Evolutionary conservation across 2,888 invertebrate species (phyloP), one percentile per base, ranked within the genome.

Genomic region (Pristionchus maxplancki): DNA sequence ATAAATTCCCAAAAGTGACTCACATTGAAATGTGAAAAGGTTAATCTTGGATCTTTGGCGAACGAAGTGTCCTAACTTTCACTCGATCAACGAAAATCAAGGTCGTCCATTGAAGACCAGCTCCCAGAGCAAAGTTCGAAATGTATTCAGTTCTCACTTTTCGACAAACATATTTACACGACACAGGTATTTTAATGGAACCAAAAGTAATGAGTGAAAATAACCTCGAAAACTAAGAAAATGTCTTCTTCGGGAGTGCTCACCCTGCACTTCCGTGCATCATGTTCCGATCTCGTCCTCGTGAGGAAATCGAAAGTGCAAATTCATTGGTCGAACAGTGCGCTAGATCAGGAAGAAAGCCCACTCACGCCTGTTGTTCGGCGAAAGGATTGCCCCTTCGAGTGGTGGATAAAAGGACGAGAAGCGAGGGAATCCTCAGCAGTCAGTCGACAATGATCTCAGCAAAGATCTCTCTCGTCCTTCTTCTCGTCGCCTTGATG

Each of bases 401-500:
- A 67, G 67, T 15, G 15, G 31, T 67, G 67, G 67, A 67, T 67
- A 67, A 67, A 67, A 67, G 67, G 0, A 34, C 2, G 17, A 28
- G 67, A 67, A 67, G 67, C n/a, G 64, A 31, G 13, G 15, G 24
- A 58, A 58, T 20, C n/a, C 58, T n/a, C n/a, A n/a, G 20, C 34
- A 34, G 37, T 71, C 71, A 71, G 4, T 37, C 71, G 24, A 24
- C 71, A 71, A 71, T 71, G 71, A 71, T 71, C 37, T 71, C 71
- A 37, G 37, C 71, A 24, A 71, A 71, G 44, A 28, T 40, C 37
- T 78, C 78, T 28, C 13, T 78, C 24, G n/a, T 78, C n/a, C 78
- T 78, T 48, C 78, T 78, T 40, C 78, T 78, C 28, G 28, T 78
- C 78, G 44, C 78, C n/a, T 17, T 78, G 24, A 40, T 78, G 40